Evolutionary conservation across 2,113 vertebrate species (phyloP).

Genomic region (Phodopus roborovskii): DNA sequence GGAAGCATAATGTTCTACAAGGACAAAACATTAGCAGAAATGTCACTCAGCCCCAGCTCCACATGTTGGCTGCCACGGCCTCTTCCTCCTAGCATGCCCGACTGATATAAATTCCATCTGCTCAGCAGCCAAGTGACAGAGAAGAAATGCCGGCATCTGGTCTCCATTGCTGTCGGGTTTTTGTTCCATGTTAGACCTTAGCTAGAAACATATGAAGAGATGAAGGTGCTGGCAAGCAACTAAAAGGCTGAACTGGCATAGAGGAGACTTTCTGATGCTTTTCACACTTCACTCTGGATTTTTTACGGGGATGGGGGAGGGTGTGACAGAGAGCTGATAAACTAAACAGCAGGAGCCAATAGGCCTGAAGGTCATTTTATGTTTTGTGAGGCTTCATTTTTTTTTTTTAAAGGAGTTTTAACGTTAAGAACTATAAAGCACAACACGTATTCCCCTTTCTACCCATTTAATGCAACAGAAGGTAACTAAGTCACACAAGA

Average conservation of each 20-base stretch:
- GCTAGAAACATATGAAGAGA: constrained; percentile 94
- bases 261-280: constrained; percentile 90
- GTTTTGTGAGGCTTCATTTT: constrained; percentile 69
- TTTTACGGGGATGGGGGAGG: constrained; percentile 86
- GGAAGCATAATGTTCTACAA: constrained; percentile 99
- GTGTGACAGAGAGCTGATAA: constrained; percentile 86
- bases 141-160: constrained; percentile 96
- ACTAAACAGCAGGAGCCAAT: constrained; percentile 84
- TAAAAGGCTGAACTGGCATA: constrained; percentile 90
- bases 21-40: constrained; percentile 99
- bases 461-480: constrained; percentile 82
- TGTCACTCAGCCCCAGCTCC: constrained; percentile 98
- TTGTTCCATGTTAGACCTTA: constrained; percentile 94
- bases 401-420: constrained; percentile 77
- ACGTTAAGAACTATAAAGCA: constrained; percentile 83
- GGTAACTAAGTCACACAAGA: constrained; percentile 86
- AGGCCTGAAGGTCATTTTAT: constrained; percentile 87
- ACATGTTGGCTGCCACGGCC: constrained; percentile 95
- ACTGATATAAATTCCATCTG: constrained; percentile 99
- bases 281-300: constrained; percentile 90
- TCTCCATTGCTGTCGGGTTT: constrained; percentile 95
- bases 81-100: constrained; percentile 93
- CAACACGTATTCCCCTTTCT: constrained; percentile 69
- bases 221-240: constrained; percentile 90
- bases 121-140: constrained; percentile 96